Evolutionary conservation across 2,888 invertebrate genomes (phyloP), one percentile per base, ranked within the genome.

Genomic region (Cryptocheilus praepositus): DNA sequence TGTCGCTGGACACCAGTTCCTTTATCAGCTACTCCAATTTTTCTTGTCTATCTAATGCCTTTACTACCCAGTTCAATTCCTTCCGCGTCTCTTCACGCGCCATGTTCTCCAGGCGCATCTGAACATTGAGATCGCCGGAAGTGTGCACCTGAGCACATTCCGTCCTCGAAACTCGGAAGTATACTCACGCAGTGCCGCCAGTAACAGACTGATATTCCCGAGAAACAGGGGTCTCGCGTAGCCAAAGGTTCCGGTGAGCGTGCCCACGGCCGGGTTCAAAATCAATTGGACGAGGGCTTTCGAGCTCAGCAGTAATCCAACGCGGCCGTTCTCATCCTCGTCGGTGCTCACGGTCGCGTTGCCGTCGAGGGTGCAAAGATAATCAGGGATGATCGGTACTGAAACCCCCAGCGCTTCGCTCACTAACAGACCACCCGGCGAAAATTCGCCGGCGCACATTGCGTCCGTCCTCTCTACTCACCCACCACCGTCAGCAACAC

Each of bases 401-500:
- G 89, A 65, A 90, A 90, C 18, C 18, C 43, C 8, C 5, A 19
- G 1, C n/a, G 2, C n/a, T n/a, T 18, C 8, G n/a, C 15, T 21
- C 7, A 56, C 45, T 2, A 36, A 13, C 28, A 0, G 15, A 7
- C 16, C n/a, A 28, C 56, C 56, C n/a, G 15, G 52, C 16, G 19
- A 21, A 28, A 44, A 16, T 62, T 22, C 28, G 44, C 18, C 11
- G 11, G 11, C 13, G n/a, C 8, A 1, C 11, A 11, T 25, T 3
- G 22, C 15, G 16, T 44, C 16, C 43, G n/a, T n/a, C 28, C 22
- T 22, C 18, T 36, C 5, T 51, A 89, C 93, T 93, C 89, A 97
- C 97, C 97, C 58, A 97, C 94, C 45, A 96, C 95, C 44, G 97
- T 97, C 55, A 97, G 91, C 21, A 97, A 91, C 71, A 96, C 93